Percentiles rank a stretch among this genome's conserved stretches.
Evolutionary conservation across 2,888 invertebrate genomes (phyloP).

Genomic region (Drosophila quinaria): DNA sequence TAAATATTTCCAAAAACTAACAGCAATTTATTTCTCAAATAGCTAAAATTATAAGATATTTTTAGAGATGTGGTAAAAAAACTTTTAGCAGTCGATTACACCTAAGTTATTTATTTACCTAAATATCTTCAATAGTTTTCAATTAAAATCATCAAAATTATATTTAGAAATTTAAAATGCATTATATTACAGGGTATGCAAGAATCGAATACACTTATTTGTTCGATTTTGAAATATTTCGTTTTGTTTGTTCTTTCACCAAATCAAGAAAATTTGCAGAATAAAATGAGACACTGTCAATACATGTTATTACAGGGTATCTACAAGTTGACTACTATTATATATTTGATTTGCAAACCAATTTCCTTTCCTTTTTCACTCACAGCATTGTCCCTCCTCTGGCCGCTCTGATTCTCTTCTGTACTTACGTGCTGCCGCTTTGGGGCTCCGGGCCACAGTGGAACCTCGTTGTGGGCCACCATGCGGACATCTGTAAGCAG

Average conservation of each 20-base stretch:
- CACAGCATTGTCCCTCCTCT: slow-evolving; percentile 88
- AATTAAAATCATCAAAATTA: background rate
- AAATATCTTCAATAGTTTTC: background rate
- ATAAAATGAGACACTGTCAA: background rate
- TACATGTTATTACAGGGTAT: background rate
- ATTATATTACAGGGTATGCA: background rate
- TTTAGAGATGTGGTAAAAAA: no score
- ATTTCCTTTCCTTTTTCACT: background rate
- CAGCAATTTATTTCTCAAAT: no score
- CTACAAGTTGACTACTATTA: background rate
- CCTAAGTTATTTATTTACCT: background rate
- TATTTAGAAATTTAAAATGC: background rate
- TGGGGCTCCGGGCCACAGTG: slow-evolving; percentile 89
- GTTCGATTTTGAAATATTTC: slow-evolving; percentile 56
- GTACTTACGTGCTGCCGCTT: slow-evolving; percentile 89
- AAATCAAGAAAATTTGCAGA: background rate
- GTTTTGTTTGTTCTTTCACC: background rate
- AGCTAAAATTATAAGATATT: no score
- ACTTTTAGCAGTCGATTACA: background rate
- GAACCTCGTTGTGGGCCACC: slow-evolving; percentile 89
- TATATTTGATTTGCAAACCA: background rate
- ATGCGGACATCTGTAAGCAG: slow-evolving; percentile 89
- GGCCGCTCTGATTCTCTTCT: slow-evolving; percentile 89
- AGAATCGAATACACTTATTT: background rate
- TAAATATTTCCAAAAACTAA: background rate